Conservation (phyloP, 2,888 invertebrate genomes). For the Elysia crispata region DNA sequence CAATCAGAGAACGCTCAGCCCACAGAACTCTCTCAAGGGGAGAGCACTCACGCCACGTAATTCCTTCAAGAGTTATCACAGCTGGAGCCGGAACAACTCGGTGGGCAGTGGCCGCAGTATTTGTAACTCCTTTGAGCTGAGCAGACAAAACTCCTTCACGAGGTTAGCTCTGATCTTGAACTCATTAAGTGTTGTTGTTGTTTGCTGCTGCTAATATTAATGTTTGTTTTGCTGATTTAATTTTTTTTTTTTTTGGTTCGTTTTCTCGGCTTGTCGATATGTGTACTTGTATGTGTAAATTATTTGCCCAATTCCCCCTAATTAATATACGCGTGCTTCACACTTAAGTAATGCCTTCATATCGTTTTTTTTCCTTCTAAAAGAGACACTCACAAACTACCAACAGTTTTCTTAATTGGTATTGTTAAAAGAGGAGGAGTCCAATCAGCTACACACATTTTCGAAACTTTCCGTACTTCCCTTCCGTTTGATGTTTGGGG, state of each 20-base stretch:
- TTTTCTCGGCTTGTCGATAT: neutral
- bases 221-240: no score
- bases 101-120: slow-evolving; percentile 70
- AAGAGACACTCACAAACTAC: no score
- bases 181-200: no score
- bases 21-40: slow-evolving; percentile 85
- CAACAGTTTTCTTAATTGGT: no score
- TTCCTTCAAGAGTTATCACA: slow-evolving; percentile 65
- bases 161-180: slow-evolving; percentile 3
- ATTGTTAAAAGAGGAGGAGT: no score
- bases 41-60: slow-evolving; percentile 69
- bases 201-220: no score
- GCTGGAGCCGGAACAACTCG: slow-evolving; percentile 74
- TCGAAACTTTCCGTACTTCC: no score
- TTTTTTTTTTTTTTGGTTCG: neutral
- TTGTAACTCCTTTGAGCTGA: slow-evolving; percentile 70
- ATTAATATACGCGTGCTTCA: neutral
- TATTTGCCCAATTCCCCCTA: no score
- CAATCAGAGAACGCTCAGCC: slow-evolving; percentile 81
- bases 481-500: no score
- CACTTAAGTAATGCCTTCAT: no score
- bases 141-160: slow-evolving; percentile 74
- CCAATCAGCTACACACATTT: no score
- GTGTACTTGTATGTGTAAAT: neutral
- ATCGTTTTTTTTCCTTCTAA: no score